Evolutionary conservation across 1,140 invertebrate species (phyloP), one percentile per base, ranked within the genome.

Genomic region (Reticulitermes speratus): DNA sequence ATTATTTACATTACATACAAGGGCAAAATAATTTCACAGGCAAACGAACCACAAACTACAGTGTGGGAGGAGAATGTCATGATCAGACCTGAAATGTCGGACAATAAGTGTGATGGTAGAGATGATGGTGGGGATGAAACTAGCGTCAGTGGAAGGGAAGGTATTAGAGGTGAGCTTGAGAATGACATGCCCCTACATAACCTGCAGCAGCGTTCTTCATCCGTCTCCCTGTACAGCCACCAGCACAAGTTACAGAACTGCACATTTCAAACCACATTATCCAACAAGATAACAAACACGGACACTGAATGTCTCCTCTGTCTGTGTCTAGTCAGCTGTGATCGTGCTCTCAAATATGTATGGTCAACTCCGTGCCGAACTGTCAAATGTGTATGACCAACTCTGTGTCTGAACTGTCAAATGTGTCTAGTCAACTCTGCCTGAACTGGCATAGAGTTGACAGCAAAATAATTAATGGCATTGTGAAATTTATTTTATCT

Each of bases 131-230:
- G 59, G 59, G 59, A 65, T 65, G 65, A 75, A 16, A 30, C 65
- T 75, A 75, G 65, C 25, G n/a, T 75, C 6, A 75, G 65, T 75
- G 25, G 65, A 75, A 75, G 25, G n/a, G n/a, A 30, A 75, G 65
- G 65, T 30, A 75, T 75, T 75, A 75, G 65, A 75, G 65, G 65
- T 75, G 65, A 30, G 65, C 25, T 16, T 75, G 65, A 75, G 14
- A 30, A 30, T 75, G 65, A 75, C 65, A 75, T 75, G 65, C n/a
- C 65, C 65, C 65, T n/a, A 75, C 65, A 75, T 75, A 75, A 75
- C 65, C 65, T 75, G 65, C 65, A 75, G 65, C 8, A 75, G 65
- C 65, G n/a, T 75, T 30, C 65, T 75, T 75, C 65, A 75, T 75
- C 25, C 25, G 65, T 75, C 65, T 75, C 25, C 65, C 65, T 30